Base-by-base conservation (phyloP, 1,140 invertebrate genomes). In the Cataglyphis hispanica region DNA sequence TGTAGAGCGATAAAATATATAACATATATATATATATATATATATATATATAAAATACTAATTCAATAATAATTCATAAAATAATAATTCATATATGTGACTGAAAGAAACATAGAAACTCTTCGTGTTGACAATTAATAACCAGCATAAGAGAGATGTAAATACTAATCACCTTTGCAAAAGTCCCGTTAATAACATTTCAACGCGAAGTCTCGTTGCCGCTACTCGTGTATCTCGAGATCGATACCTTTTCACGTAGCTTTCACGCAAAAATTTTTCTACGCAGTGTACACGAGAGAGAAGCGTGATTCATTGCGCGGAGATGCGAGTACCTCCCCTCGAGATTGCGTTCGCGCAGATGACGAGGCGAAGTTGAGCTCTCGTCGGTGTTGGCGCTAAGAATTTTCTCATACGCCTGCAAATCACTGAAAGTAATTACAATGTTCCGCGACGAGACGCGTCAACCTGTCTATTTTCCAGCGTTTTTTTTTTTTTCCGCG, bases 371-470 rank as follows among this genome's bases (percentile, higher is more conserved):
- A 75, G 50, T n/a, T 43, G 43, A n/a, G n/a, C n/a, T n/a, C 31
- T 69, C 53, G 72, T 37, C 85, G 40, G 46, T 10, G 67, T 60
- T 40, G 84, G 75, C 86, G 75, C 85, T 87, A 27, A 46, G 67
- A 61, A 75, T 87, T 87, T 67, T 87, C 85, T 72, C 53, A 66
- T 31, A 56, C 40, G 76, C 25, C 31, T 63, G 37, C 11, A 46
- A 74, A 43, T 60, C 16, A 58, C 74, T 25, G 75, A 66, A 66
- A 72, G 58, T 87, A 87, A 87, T 87, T 83, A 87, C 19, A 77
- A 77, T 86, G 86, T 87, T 87, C 25, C 85, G 13, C 60, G 46
- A 27, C 27, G 85, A 37, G 74, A 72, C 76, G 86, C 74, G 84
- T 87, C 86, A 61, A 64, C 77, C 74, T 86, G 27, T 56, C 64